These are phyloP conservation scores for Patiria miniata DNA, from an alignment of 35 echinoderm and acorn worm species.

Conservation along the genomic window DNA sequence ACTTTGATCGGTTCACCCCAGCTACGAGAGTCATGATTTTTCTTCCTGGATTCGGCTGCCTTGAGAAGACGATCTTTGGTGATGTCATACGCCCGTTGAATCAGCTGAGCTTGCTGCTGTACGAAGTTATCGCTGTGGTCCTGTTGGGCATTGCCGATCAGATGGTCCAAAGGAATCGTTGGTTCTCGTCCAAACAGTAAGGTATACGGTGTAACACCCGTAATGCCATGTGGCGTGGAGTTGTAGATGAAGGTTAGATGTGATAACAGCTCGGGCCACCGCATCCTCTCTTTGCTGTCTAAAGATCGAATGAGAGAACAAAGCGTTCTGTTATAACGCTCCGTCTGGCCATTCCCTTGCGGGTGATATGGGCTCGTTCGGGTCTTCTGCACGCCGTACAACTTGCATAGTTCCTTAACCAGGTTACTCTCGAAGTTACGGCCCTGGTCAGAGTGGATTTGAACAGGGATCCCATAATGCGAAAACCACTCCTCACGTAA, in stretches of 20 bases:
- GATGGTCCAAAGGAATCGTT: conserved; percentile 42
- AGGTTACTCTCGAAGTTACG: conserved; percentile 50
- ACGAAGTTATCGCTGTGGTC: conserved; percentile 16
- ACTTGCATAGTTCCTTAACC: conserved; percentile 41
- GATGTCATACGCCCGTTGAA: background rate
- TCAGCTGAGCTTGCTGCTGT: background rate
- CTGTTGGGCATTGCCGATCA: background rate
- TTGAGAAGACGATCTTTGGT: background rate
- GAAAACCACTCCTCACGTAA: conserved; percentile 52
- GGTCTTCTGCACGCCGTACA: conserved; percentile 50
- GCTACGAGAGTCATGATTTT: conserved; percentile 15
- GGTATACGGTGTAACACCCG: conserved; percentile 10
- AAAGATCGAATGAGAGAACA: conserved; percentile 55
- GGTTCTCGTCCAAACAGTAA: conserved; percentile 69
- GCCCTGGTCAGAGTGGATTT: conserved; percentile 63
- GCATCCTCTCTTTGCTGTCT: background rate
- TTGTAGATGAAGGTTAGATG: conserved; percentile 65
- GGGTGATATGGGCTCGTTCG: background rate
- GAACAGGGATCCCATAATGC: conserved; percentile 49
- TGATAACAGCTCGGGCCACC: conserved; percentile 42
- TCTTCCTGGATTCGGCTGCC: background rate
- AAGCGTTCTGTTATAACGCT: conserved; percentile 9
- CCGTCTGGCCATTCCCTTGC: no score
- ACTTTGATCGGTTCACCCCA: conserved; percentile 15
- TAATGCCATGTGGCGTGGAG: conserved; percentile 48